Conservation (phyloP, 2,888 invertebrate species). For the Acanthosepion lycidas region DNA sequence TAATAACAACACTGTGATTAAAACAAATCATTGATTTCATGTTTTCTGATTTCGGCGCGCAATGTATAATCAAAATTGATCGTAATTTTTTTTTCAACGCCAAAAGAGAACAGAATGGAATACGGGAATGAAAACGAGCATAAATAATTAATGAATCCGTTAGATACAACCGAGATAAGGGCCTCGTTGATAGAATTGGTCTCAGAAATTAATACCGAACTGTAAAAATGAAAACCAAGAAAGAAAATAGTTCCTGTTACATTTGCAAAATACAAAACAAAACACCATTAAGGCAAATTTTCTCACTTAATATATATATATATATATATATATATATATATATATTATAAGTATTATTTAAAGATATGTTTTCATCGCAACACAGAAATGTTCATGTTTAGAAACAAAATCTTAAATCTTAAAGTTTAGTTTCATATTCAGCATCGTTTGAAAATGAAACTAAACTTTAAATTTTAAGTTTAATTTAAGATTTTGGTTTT, state of each 20-base stretch:
- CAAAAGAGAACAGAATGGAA: background rate
- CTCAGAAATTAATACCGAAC: conserved; percentile 5
- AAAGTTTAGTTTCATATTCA: too few relatives aligned
- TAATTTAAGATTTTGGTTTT: background rate
- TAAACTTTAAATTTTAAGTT: background rate
- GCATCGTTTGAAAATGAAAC: too few relatives aligned
- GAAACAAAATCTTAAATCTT: too few relatives aligned
- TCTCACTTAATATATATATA: background rate
- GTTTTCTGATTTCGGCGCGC: background rate
- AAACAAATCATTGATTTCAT: background rate
- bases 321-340: conserved; percentile 23
- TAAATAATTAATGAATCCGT: conserved; percentile 9
- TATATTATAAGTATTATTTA: background rate
- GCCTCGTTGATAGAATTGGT: background rate
- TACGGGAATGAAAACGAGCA: background rate
- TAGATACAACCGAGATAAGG: background rate
- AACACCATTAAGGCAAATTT: too few relatives aligned
- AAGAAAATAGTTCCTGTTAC: background rate
- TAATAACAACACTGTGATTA: background rate
- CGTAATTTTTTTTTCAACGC: background rate
- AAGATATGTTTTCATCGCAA: too few relatives aligned
- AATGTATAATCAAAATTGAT: background rate
- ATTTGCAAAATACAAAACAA: too few relatives aligned
- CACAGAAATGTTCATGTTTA: too few relatives aligned
- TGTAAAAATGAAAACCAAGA: background rate